Conservation (phyloP, 2,113 vertebrate genomes). For the Camelus dromedarius region DNA sequence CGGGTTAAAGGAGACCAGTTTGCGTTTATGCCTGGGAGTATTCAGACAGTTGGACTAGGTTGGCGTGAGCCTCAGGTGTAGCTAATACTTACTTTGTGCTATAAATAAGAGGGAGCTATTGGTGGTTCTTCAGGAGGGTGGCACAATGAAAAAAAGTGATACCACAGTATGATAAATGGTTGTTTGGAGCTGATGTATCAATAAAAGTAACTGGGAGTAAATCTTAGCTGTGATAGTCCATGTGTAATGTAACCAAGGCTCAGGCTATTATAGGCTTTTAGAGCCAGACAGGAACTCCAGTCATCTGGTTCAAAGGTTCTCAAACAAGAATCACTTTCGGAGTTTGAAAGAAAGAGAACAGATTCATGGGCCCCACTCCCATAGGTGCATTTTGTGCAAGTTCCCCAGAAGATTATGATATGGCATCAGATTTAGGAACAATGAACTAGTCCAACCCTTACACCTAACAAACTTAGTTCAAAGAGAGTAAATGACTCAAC, state of each 20-base stretch:
- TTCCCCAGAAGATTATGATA: neutral
- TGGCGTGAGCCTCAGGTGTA: neutral
- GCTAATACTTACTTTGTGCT: neutral
- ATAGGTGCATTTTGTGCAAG: neutral
- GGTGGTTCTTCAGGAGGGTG: neutral
- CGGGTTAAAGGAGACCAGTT: neutral
- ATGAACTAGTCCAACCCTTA: neutral
- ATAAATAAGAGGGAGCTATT: neutral
- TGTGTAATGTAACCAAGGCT: neutral
- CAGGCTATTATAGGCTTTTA: neutral
- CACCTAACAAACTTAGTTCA: neutral
- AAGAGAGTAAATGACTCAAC: neutral
- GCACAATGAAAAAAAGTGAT: neutral
- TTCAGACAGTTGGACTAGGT: neutral
- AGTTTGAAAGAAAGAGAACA: neutral
- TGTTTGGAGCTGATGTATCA: neutral
- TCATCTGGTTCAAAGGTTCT: neutral
- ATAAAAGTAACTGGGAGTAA: neutral
- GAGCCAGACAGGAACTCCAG: neutral
- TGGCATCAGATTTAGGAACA: neutral
- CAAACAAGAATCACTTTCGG: neutral
- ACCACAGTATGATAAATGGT: neutral
- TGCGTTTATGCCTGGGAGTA: neutral
- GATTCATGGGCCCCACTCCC: neutral
- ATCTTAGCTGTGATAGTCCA: neutral